A percentile compares a stretch with the other conserved stretches of the same genome.
Conservation (phyloP, 2,888 invertebrate species). For the Strigamia transsilvanica region DNA sequence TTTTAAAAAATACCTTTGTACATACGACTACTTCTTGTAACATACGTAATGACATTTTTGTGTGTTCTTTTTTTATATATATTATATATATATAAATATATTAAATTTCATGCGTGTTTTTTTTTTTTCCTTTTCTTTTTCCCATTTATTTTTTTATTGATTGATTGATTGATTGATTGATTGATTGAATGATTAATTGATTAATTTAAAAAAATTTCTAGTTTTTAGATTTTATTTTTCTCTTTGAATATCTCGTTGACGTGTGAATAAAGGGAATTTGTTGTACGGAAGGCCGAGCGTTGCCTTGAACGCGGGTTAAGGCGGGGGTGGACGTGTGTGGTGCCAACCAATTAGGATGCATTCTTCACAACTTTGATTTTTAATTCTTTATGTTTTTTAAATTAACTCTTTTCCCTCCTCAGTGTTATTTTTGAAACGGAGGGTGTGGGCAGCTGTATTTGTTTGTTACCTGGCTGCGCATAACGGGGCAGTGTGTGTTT, state of each 20-base stretch:
- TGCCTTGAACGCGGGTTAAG: constrained; percentile 49
- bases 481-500: constrained; percentile 9
- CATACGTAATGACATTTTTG: constrained; percentile 48
- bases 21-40: constrained; percentile 46
- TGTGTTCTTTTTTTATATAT: constrained; percentile 46
- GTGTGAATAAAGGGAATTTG: constrained; percentile 46
- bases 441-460: constrained; percentile 48
- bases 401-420: constrained; percentile 1
- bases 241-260: constrained; percentile 48
- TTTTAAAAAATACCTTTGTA: constrained; percentile 32
- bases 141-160: too few relatives aligned
- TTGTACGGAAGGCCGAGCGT: constrained; percentile 12
- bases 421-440: constrained; percentile 43
- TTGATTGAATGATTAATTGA: not conserved
- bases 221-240: constrained; percentile 11
- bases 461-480: constrained; percentile 43
- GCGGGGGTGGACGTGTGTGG: constrained; percentile 47
- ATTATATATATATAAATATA: constrained; percentile 40
- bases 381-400: not conserved
- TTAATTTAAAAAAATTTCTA: not conserved
- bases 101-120: constrained; percentile 11
- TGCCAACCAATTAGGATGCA: constrained; percentile 50
- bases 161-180: not conserved
- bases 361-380: constrained; percentile 41
- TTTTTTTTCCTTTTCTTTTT: not conserved